phyloP scores from a whole-genome alignment of 2,888 invertebrate species.

The Myopa tessellatipennis region DNA sequence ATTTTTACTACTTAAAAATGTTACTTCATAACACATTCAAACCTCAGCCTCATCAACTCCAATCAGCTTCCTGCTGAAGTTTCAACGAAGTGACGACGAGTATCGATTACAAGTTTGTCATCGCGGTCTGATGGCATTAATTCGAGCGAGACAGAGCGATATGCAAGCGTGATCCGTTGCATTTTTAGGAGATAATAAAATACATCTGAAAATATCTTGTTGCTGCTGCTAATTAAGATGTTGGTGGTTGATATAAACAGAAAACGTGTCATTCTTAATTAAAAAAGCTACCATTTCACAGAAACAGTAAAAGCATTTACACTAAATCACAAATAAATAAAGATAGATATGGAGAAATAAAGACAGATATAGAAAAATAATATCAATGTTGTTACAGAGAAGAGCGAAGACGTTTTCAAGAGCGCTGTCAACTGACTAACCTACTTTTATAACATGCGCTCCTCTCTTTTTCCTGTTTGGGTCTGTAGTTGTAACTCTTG shows the following conservation, averaged over 20 bases:
- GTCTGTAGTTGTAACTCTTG: background rate
- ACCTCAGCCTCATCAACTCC: background rate
- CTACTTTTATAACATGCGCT: slow-evolving; percentile 15
- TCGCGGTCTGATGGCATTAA: slow-evolving; percentile 9
- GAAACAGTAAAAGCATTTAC: background rate
- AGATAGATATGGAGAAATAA: background rate
- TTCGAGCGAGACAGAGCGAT: background rate
- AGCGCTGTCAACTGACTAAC: slow-evolving; percentile 27
- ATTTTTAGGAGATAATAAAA: slow-evolving; percentile 15
- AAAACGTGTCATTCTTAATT: slow-evolving; percentile 32
- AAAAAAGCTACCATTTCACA: slow-evolving; percentile 13
- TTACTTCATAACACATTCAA: background rate
- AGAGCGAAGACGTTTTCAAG: background rate
- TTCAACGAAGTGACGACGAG: background rate
- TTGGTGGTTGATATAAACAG: slow-evolving; percentile 2
- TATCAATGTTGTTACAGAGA: background rate
- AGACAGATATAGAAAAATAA: background rate
- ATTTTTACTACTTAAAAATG: background rate
- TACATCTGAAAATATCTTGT: background rate
- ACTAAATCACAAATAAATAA: background rate
- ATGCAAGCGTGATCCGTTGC: background rate
- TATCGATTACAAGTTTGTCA: slow-evolving; percentile 2
- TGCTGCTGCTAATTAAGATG: slow-evolving; percentile 31
- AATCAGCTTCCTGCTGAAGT: background rate
- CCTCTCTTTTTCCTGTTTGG: background rate